Evolutionary conservation across 2,113 vertebrate genomes (phyloP).

Genomic region (Oreochromis niloticus): DNA sequence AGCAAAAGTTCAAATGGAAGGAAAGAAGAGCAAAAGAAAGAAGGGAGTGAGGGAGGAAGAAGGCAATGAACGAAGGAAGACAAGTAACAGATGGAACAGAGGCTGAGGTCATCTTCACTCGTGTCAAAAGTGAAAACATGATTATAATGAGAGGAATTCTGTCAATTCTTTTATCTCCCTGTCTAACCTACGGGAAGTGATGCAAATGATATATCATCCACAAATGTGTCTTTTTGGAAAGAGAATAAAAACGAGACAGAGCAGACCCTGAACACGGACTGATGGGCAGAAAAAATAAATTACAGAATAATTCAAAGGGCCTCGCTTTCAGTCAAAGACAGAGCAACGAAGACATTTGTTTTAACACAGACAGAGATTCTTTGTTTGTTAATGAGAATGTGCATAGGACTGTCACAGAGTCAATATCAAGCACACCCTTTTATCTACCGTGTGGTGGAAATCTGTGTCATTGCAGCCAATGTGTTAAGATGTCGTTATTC

Average conservation of each 20-base stretch:
- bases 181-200: background rate
- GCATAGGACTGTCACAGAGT: slow-evolving; percentile 12
- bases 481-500: background rate
- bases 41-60: background rate
- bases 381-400: slow-evolving; percentile 11
- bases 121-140: background rate
- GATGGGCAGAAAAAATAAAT: background rate
- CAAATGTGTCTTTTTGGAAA: background rate
- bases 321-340: background rate
- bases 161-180: background rate
- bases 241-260: background rate
- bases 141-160: slow-evolving; percentile 1
- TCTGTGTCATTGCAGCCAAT: background rate
- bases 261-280: background rate
- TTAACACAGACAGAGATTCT: background rate
- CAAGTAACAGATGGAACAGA: background rate
- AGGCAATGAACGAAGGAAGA: background rate
- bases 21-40: background rate
- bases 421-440: slow-evolving; percentile 27
- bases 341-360: background rate
- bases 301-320: background rate
- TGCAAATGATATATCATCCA: background rate
- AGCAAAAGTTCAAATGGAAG: background rate
- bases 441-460: background rate
- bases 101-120: background rate